Evolutionary conservation across 2,797 vertebrate genomes (phyloP).

Genomic region (Hypotaenidia philippensis): DNA sequence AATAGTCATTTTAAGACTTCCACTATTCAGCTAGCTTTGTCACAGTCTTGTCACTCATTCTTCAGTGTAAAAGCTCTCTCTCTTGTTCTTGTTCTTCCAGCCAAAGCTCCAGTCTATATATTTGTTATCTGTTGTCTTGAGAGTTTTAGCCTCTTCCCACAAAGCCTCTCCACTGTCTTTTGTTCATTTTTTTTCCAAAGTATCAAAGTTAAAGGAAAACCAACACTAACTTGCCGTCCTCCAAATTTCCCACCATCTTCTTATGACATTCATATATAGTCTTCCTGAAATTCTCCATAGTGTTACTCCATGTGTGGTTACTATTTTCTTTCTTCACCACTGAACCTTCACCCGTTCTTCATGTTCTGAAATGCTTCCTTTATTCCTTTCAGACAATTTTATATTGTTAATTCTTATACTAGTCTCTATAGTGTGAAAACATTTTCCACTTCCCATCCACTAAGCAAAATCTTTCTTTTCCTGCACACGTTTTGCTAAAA

Average conservation of each 20-base stretch:
- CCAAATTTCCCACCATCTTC: not conserved
- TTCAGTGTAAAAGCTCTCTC: not conserved
- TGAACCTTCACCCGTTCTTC: not conserved
- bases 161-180: not conserved
- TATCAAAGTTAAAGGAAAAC: not conserved
- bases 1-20: not conserved
- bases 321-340: not conserved
- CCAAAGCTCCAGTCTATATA: not conserved
- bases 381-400: not conserved
- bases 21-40: not conserved
- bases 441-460: not conserved
- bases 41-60: slow-evolving; percentile 10
- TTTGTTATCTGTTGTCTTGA: not conserved
- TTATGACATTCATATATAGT: not conserved
- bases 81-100: not conserved
- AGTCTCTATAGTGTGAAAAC: not conserved
- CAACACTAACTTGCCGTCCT: not conserved
- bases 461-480: not conserved
- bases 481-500: not conserved
- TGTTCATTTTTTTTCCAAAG: not conserved
- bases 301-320: too few relatives aligned
- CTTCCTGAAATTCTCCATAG: not conserved
- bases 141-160: not conserved
- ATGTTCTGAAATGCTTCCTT: not conserved
- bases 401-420: not conserved